Base-by-base conservation (phyloP, 2,888 invertebrate species). In the Oligia fasciuncula region DNA sequence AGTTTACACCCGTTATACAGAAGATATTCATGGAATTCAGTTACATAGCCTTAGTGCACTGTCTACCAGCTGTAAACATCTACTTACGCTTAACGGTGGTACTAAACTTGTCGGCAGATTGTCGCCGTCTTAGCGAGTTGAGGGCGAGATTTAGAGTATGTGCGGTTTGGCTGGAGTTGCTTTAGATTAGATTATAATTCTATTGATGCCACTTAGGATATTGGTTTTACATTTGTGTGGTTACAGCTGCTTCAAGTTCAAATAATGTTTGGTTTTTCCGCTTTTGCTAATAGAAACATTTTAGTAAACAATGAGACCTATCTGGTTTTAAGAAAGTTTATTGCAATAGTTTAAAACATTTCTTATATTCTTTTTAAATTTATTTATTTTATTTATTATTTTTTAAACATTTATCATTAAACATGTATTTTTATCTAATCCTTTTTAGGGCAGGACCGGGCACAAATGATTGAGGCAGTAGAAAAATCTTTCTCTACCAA, bases 41-140 rank as follows among this genome's bases (percentile, higher is more conserved):
- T 84, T 84, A 82, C 83, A 80, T 75, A 81, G 87, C 85, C 86
- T 77, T 80, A 76, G 74, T 79, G 80, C 80, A 87, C 85, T 89
- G 89, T 92, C 74, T 89, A 86, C 86, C 85, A 87, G 90, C 91
- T 90, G 87, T 92, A 91, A 92, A 92, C 91, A 92, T 88, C 85
- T 89, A 85, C 89, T 88, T 79, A 84, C 76, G 86, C 85, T 88
- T 85, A 88, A 85, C 83, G 79, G 76, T 77, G 80, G 77, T 66
- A 83, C 83, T 89, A 85, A 88, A 89, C 82, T 88, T 83, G 85
- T 88, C 83, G 83, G 72, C 79, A 84, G 84, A 86, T 89, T 88
- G 86, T 89, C 73, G 81, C 69, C 65, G 77, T 84, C 86, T 89
- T 89, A 87, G 78, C 75, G 72, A 80, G 71, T 83, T 77, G 40